phyloP scores from a whole-genome alignment of 2,113 vertebrate species.

The Semnopithecus entellus region DNA sequence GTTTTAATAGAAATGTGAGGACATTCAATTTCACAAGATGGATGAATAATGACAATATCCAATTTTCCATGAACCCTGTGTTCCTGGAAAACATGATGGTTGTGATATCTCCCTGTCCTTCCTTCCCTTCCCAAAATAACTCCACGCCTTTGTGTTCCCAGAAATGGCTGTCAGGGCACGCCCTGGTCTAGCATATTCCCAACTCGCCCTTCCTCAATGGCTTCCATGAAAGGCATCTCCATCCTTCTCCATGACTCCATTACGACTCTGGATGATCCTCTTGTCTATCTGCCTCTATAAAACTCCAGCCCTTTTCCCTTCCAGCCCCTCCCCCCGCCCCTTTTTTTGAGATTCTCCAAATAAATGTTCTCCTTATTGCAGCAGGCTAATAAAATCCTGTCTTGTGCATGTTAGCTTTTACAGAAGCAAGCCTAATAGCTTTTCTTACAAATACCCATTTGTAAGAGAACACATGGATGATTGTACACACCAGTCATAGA shows the following conservation, averaged over 20 bases:
- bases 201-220: fast-evolving
- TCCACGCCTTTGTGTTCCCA: background rate
- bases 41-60: background rate
- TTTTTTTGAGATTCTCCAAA: background rate
- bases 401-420: background rate
- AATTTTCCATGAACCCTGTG: background rate
- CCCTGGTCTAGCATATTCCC: fast-evolving
- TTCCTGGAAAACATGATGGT: background rate
- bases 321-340: fast-evolving
- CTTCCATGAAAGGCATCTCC: too few species aligned
- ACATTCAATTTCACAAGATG: background rate
- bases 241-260: background rate
- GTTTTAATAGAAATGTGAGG: background rate
- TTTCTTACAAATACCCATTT: background rate
- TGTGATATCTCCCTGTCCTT: background rate
- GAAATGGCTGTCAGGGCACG: background rate
- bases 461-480: background rate
- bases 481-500: background rate
- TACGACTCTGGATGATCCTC: fast-evolving
- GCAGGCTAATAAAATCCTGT: background rate
- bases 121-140: background rate
- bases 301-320: background rate
- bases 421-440: background rate
- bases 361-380: background rate
- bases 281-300: background rate